These are phyloP conservation scores for Cynaeus angustus DNA, from an alignment of 2,888 invertebrate species.

Conservation along the genomic window DNA sequence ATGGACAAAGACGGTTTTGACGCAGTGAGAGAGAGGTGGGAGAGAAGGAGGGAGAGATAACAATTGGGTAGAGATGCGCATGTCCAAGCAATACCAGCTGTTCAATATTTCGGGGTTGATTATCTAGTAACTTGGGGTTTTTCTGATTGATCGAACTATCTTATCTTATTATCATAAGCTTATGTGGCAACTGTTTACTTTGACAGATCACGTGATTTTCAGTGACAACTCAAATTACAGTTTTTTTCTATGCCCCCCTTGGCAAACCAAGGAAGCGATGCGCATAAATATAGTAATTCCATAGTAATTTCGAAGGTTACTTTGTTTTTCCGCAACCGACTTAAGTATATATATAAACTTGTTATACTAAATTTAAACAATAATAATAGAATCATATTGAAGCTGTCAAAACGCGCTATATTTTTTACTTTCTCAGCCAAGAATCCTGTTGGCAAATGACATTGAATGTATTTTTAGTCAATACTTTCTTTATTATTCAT, in stretches of 20 bases:
- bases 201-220: no score
- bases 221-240: no score
- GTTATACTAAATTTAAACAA: no score
- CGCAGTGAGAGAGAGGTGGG: constrained; percentile 37
- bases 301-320: not conserved
- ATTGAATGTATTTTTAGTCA: constrained; percentile 6
- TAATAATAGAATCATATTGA: constrained; percentile 4
- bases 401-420: not conserved
- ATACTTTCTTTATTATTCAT: constrained; percentile 21
- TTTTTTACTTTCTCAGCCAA: constrained; percentile 4
- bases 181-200: no score
- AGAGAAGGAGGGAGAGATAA: constrained; percentile 44
- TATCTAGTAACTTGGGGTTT: constrained; percentile 8
- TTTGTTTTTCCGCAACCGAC: not conserved
- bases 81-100: constrained; percentile 28
- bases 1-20: constrained; percentile 43
- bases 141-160: no score
- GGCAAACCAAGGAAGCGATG: no score
- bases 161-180: no score
- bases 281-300: no score
- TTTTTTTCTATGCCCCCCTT: no score
- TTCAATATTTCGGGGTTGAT: constrained; percentile 33
- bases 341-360: not conserved
- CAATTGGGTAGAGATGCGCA: constrained; percentile 30
- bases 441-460: constrained; percentile 13